Evolutionary conservation across 2,797 vertebrate species (phyloP), one percentile per base, ranked within the genome.

Genomic region (Nannoperca australis): DNA sequence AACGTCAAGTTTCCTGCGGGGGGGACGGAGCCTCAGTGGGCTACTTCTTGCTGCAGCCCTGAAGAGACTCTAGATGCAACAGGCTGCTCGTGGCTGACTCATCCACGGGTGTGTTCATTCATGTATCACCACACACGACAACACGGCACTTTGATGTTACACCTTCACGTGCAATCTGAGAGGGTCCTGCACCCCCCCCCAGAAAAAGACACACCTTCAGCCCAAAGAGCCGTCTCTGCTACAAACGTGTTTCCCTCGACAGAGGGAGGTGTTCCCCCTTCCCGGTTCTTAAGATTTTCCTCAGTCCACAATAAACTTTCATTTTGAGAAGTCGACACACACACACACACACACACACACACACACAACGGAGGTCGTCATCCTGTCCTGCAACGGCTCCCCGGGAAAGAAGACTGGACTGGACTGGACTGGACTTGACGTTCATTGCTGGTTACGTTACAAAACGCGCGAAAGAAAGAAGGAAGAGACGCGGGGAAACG

Each of bases 201-300:
- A n/a, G 7, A 5, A 2, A 27, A 70, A 17, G 73, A 85, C 79
- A 68, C 83, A 82, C 80, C 78, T 84, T 74, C 69, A 63, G 60
- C 83, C 49, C 79, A 4, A 70, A 69, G 32, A 76, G 77, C 73
- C 30, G 34, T 56, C 47, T 62, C 27, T 42, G 78, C 76, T 81
- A 5, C 76, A 64, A 7, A 61, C 60, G 13, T 32, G 85, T 87
- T 91, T 88, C 90, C 82, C 81, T 89, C 73, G 81, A 94, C 92
- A 94, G 93, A 94, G 94, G 92, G 94, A 94, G 91, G 84, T 89
- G 82, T 88, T 83, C 79, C 86, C 73, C 81, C 76, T 63, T 71
- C 81, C 68, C 82, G 65, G 73, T 85, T 85, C 85, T 86, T 83
- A 86, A 86, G 77, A 86, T 81, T 73, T 80, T 78, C 84, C 86